These are phyloP conservation scores for Brachyhypopomus occidentalis DNA, from an alignment of 2,113 vertebrate genomes.

Conservation along the genomic window DNA sequence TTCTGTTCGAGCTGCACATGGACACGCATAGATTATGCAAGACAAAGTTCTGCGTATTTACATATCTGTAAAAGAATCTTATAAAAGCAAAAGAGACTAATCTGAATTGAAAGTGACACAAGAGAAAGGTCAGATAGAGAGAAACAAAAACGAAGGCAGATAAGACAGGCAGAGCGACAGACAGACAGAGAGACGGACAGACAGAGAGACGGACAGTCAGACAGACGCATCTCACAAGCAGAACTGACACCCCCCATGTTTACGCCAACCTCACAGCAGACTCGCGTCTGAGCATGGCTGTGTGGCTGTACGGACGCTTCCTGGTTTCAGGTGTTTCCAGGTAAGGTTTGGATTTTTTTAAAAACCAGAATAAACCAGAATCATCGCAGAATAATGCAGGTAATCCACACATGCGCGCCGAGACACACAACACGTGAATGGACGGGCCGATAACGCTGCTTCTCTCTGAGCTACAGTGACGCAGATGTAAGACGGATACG, in stretches of 20 bases:
- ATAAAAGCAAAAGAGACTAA: slow-evolving; percentile 24
- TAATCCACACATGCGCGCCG: neutral
- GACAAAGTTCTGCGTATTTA: slow-evolving; percentile 45
- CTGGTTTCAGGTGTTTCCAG: no score
- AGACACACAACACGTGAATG: neutral
- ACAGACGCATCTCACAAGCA: slow-evolving; percentile 9
- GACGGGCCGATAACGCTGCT: neutral
- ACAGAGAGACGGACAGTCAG: neutral
- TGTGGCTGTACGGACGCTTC: no score
- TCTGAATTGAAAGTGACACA: slow-evolving; percentile 22
- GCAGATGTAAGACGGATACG: neutral
- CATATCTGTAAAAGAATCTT: slow-evolving; percentile 32
- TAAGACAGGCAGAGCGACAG: no score
- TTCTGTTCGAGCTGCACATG: slow-evolving; percentile 28
- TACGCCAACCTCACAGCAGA: neutral
- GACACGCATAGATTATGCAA: slow-evolving; percentile 51
- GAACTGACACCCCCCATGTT: neutral
- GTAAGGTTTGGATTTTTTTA: no score
- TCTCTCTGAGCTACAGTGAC: neutral
- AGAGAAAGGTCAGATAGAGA: neutral
- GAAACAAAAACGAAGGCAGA: slow-evolving; percentile 5
- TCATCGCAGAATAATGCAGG: no score
- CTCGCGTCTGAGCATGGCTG: neutral
- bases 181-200: slow-evolving; percentile 9
- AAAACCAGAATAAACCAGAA: no score